Evolutionary conservation across 2,113 vertebrate genomes (phyloP), one percentile per base, ranked within the genome.

Genomic region (Zootoca vivipara): DNA sequence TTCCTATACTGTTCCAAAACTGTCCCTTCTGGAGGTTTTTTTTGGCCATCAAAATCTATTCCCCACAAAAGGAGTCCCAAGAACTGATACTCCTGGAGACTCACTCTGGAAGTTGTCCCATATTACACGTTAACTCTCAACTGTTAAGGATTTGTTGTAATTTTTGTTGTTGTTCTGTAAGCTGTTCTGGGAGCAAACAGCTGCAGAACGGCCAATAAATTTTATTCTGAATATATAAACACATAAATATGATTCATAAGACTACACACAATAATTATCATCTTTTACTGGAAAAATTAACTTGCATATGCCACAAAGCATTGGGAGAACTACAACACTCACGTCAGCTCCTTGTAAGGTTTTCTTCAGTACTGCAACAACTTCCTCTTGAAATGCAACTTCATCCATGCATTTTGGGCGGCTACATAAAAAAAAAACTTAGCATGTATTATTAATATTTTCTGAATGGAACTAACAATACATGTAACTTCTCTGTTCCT

Each of bases 311-410:
- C 9, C 46, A 46, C 8, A 67, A 82, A 1, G 4, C 7, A 15
- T 28, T 20, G 62, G 62, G 22, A 24, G 1, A 78, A 42, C 1
- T 7, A 8, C 35, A 77, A 5, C 69, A 98, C 98, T 98, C 90
- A 99, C 99, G 96, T 99, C 99, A 88, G 98, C 98, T 93, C 99
- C 99, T 89, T 99, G 96, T 95, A 99, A 94, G 82, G 98, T 98
- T 85, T 99, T 99, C 95, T 99, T 99, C 89, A 99, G 93, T 18
- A 99, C 98, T 26, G 98, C 98, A 78, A 99, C 98, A 85, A 99
- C 98, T 95, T 99, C 99, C 85, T 99, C 99, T 95, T 99, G 99
- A 94, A 97, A 99, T 28, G 98, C 98, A 0, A 99, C 98, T 91
- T 99, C 99, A 96, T 99, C 98, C 56, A 99, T 97, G 79, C 97